Conservation (phyloP, 37 sponge, comb jelly and placozoan genomes). For the Lycopodina hypogea region DNA sequence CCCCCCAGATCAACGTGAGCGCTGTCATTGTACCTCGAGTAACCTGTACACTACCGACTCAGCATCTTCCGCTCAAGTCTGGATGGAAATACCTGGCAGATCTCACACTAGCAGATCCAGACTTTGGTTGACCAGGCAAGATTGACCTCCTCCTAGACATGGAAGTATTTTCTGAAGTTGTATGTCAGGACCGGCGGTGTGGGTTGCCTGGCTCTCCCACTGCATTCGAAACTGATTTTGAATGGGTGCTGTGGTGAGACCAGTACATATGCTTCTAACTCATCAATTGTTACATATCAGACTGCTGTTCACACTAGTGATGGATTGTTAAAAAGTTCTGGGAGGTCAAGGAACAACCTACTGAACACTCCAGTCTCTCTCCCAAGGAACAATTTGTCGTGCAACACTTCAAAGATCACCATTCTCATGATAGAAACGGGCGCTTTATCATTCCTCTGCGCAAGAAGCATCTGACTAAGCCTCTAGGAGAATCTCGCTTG, state of each 20-base stretch:
- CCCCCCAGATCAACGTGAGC: slow-evolving; percentile 8
- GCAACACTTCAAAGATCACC: slow-evolving; percentile 13
- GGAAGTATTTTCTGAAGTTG: slow-evolving; percentile 17
- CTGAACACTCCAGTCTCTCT: neutral
- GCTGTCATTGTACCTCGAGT: slow-evolving; percentile 30
- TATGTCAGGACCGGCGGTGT: slow-evolving; percentile 31
- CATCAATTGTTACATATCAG: slow-evolving; percentile 2
- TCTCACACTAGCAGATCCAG: too few species aligned
- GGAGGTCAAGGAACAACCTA: slow-evolving; percentile 27
- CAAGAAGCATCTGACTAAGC: neutral
- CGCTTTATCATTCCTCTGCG: slow-evolving; percentile 19
- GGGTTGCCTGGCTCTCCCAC: slow-evolving; percentile 26
- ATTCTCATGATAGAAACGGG: slow-evolving; percentile 9
- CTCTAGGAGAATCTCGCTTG: slow-evolving; percentile 23
- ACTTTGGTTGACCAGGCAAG: too few species aligned
- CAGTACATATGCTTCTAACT: neutral
- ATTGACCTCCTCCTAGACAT: slow-evolving; percentile 31
- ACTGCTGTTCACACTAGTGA: slow-evolving; percentile 14
- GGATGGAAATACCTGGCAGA: too few species aligned
- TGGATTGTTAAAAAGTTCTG: too few species aligned
- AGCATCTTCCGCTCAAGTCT: slow-evolving; percentile 9
- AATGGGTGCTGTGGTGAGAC: slow-evolving; percentile 36
- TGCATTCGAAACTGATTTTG: slow-evolving; percentile 37
- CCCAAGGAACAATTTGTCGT: slow-evolving; percentile 19
- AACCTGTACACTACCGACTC: slow-evolving; percentile 15